A percentile compares a stretch with the other conserved stretches of the same genome.
Conservation (phyloP, 1,140 invertebrate species). For the Caerostris darwini region DNA sequence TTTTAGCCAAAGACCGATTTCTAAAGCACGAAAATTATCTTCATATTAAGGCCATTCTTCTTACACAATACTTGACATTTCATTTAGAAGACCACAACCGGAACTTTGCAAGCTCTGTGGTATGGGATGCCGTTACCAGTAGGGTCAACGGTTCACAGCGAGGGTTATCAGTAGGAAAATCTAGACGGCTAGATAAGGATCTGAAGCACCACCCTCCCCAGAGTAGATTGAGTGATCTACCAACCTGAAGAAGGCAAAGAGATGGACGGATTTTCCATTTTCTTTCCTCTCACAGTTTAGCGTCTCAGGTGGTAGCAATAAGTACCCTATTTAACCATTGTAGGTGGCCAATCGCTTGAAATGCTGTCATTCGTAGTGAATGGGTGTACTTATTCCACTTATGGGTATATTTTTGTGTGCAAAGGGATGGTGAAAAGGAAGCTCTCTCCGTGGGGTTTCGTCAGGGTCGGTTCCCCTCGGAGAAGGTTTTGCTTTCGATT, state of each 20-base stretch:
- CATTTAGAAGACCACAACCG: background rate
- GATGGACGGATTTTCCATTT: background rate
- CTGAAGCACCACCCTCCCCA: slow-evolving; percentile 17
- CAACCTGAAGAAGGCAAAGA: background rate
- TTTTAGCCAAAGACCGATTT: background rate
- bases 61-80: background rate
- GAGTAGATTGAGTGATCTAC: slow-evolving; percentile 36
- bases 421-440: background rate
- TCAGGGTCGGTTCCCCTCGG: too few species aligned
- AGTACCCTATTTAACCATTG: slow-evolving; percentile 63
- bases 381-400: background rate
- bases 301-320: slow-evolving; percentile 5
- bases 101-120: background rate
- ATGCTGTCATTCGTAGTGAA: slow-evolving; percentile 3
- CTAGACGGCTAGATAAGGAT: slow-evolving; percentile 48
- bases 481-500: too few species aligned
- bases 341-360: slow-evolving; percentile 52
- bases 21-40: slow-evolving; percentile 18
- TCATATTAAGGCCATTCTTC: background rate
- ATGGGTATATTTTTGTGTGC: background rate
- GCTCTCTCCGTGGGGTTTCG: too few species aligned
- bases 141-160: background rate
- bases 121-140: background rate
- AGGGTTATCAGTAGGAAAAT: slow-evolving; percentile 39
- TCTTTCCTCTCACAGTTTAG: background rate